Base-by-base conservation (phyloP, 2,888 invertebrate species). In the Doris montereyensis region DNA sequence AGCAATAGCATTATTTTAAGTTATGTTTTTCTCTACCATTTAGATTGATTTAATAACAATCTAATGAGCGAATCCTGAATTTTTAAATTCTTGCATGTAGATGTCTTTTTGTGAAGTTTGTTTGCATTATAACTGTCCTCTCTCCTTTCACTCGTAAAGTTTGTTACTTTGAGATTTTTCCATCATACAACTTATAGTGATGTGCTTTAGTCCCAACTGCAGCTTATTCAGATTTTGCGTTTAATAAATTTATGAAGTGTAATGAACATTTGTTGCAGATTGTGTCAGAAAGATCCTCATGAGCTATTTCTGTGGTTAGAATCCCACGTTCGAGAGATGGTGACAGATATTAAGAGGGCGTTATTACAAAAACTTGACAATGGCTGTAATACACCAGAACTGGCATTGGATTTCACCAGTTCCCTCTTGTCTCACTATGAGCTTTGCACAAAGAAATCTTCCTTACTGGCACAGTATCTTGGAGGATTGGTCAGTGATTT, bases 251-350 rank as follows among this genome's bases (percentile, higher is more conserved):
- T 24, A 5, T 8, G 30, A 26, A 30, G 5, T 26, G 10, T 62
- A 24, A 32, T 57, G 35, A 62, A n/a, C 17, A 73, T 52, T 78
- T 76, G 60, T 41, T 83, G 83, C 84, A 92, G 92, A 81, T 84
- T 92, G 60, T 90, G 90, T 83, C 84, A 84, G 41, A 85, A 90
- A 67, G 94, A 95, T 91, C 93, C 94, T 52, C 94, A 94, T 88
- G 94, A 94, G 88, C 91, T 95, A 81, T 94, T 94, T 87, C 92
- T 94, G 87, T 93, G 94, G 86, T 90, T 94, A 83, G 94, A 94
- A 86, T 93, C 93, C 77, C 93, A 94, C 87, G 93, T 94, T 32
- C 93, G 94, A 85, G 94, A 94, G 88, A 94, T 94, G 90, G 94
- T 94, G 81, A 93, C 94, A 83, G 94, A 94, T 88, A 93, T 94